A percentile compares a stretch with the other conserved stretches of the same genome.
Evolutionary conservation across 2,113 vertebrate species (phyloP).

Genomic region (Nothobranchius furzeri): DNA sequence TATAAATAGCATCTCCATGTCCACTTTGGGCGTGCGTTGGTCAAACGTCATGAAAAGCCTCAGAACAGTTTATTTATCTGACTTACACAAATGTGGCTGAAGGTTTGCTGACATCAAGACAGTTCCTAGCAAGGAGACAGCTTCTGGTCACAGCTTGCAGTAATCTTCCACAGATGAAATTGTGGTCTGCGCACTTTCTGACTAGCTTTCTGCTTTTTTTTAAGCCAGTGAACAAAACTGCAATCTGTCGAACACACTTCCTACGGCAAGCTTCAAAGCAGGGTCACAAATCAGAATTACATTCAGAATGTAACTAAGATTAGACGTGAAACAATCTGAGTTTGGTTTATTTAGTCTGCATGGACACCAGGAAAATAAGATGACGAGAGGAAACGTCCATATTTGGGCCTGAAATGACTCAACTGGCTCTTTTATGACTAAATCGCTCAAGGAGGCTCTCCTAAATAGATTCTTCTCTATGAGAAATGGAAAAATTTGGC

Average conservation of each 20-base stretch:
- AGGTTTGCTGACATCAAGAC: conserved; percentile 61
- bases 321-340: no score
- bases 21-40: conserved; percentile 50
- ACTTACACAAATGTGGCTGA: conserved; percentile 48
- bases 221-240: conserved; percentile 4
- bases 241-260: background rate
- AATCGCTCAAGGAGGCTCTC: background rate
- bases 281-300: background rate
- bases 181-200: conserved; percentile 25
- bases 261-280: no score
- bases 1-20: background rate
- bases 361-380: background rate
- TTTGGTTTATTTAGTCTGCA: background rate
- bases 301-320: no score
- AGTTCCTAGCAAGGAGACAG: conserved; percentile 27
- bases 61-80: conserved; percentile 51
- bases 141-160: conserved; percentile 33
- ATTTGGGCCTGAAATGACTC: background rate
- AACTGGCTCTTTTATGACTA: conserved; percentile 1
- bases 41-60: conserved; percentile 60
- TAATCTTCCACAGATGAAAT: conserved; percentile 48
- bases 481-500: conserved; percentile 1
- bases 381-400: background rate
- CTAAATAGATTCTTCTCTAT: background rate
- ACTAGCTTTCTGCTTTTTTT: conserved; percentile 16